Evolutionary conservation across 2,888 invertebrate species (phyloP).

Genomic region (Petrophora chlorosata): DNA sequence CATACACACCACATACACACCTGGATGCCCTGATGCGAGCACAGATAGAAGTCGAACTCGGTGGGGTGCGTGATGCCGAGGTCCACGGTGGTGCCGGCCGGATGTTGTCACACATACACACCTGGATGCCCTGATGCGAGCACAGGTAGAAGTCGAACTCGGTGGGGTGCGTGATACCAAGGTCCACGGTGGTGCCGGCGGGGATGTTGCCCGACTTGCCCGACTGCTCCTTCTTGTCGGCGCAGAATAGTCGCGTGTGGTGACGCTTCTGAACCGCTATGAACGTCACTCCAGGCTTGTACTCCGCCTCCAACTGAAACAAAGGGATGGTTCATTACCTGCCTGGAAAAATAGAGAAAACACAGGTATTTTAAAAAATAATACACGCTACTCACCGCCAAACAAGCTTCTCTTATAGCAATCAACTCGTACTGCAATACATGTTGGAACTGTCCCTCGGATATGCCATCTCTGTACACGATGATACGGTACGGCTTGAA

Average conservation of each 20-base stretch:
- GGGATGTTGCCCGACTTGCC: conserved; percentile 99
- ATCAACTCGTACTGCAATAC: conserved; percentile 98
- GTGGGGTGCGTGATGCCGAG: conserved; percentile 99
- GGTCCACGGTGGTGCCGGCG: conserved; percentile 99
- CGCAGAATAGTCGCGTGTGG: conserved; percentile 98
- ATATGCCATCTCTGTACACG: conserved; percentile 99
- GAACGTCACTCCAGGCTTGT: conserved; percentile 99
- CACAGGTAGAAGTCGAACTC: conserved; percentile 99
- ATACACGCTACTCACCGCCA: conserved; percentile 58
- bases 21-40: conserved; percentile 98
- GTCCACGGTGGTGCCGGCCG: conserved; percentile 99
- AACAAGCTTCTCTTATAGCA: conserved; percentile 99
- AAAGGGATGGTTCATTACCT: too few relatives aligned
- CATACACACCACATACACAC: too few relatives aligned
- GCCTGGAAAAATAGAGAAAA: too few relatives aligned
- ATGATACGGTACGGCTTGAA: conserved; percentile 99
- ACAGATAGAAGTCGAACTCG: conserved; percentile 99
- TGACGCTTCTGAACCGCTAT: conserved; percentile 99
- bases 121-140: conserved; percentile 98
- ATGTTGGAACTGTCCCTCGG: conserved; percentile 99
- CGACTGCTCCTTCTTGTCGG: conserved; percentile 99
- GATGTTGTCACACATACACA: conserved; percentile 93
- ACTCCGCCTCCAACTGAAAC: conserved; percentile 94
- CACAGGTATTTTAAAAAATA: background rate
- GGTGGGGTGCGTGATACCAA: conserved; percentile 99